phyloP scores from a whole-genome alignment of 2,888 invertebrate species.

The Rhingia rostrata region DNA sequence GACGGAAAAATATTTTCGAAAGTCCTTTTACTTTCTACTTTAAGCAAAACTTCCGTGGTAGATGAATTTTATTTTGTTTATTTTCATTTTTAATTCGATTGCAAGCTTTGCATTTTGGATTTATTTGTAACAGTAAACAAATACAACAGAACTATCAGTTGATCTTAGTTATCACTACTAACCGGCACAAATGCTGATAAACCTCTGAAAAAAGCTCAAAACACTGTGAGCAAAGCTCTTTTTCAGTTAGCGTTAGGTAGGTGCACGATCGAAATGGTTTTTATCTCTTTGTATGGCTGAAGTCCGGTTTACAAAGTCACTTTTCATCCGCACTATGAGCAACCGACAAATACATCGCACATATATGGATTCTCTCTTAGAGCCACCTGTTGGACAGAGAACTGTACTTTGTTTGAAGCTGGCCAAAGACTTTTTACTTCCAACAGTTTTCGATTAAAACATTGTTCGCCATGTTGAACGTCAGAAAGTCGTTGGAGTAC shows the following conservation, averaged over 20 bases:
- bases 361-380: slow-evolving; percentile 22
- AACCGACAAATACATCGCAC: slow-evolving; percentile 18
- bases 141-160: slow-evolving; percentile 1
- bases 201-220: slow-evolving; percentile 53
- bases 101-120: neutral
- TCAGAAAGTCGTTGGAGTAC: slow-evolving; percentile 69
- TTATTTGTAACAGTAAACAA: slow-evolving; percentile 5
- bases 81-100: slow-evolving; percentile 34
- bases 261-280: slow-evolving; percentile 22
- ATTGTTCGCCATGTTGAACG: slow-evolving; percentile 63
- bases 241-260: slow-evolving; percentile 9
- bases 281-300: slow-evolving; percentile 21
- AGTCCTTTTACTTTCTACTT: slow-evolving; percentile 49
- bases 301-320: slow-evolving; percentile 51
- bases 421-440: slow-evolving; percentile 55
- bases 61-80: slow-evolving; percentile 12
- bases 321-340: slow-evolving; percentile 24
- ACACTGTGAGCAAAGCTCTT: slow-evolving; percentile 36
- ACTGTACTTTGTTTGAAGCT: slow-evolving; percentile 37
- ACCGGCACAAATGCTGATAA: slow-evolving; percentile 37
- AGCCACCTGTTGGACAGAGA: slow-evolving; percentile 43
- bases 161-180: slow-evolving; percentile 54
- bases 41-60: slow-evolving; percentile 25
- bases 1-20: slow-evolving; percentile 16
- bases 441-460: slow-evolving; percentile 47